phyloP scores from a whole-genome alignment of 1,140 invertebrate species.

The Orius insidiosus region DNA sequence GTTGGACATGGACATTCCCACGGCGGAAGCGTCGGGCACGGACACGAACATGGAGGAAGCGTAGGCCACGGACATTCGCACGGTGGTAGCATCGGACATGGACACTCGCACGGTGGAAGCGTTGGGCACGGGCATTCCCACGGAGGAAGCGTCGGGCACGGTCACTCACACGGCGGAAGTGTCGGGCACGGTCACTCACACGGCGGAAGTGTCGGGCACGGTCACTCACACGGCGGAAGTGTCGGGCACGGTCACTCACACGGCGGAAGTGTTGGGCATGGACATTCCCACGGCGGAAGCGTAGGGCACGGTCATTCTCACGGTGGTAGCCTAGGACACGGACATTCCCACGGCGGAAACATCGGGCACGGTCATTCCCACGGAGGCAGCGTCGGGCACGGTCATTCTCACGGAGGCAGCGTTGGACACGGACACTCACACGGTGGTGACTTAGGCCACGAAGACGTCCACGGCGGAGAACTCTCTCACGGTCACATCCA shows the following conservation, averaged over 20 bases:
- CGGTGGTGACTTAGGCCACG: constrained; percentile 12
- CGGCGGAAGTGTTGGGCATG: constrained; percentile 11
- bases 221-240: constrained; percentile 10
- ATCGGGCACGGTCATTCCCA: constrained; percentile 14
- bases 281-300: constrained; percentile 10
- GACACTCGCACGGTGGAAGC: constrained; percentile 7
- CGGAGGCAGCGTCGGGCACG: constrained; percentile 12
- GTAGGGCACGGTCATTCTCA: constrained; percentile 13
- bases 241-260: constrained; percentile 13
- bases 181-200: constrained; percentile 12
- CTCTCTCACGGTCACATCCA: too few species aligned
- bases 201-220: constrained; percentile 11
- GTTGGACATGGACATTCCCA: constrained; percentile 12
- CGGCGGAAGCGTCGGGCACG: constrained; percentile 8
- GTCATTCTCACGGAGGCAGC: constrained; percentile 11
- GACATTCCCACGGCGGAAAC: constrained; percentile 13
- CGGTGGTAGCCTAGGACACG: constrained; percentile 12
- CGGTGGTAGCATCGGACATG: constrained; percentile 13
- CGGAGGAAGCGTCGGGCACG: constrained; percentile 10
- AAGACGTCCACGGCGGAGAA: constrained; percentile 10
- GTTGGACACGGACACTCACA: constrained; percentile 13
- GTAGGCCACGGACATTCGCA: constrained; percentile 12
- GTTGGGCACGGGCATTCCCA: constrained; percentile 11
- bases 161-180: constrained; percentile 10
- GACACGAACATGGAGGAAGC: constrained; percentile 8